Conservation (phyloP, 2,797 vertebrate species). For the Numenius phaeopus region DNA sequence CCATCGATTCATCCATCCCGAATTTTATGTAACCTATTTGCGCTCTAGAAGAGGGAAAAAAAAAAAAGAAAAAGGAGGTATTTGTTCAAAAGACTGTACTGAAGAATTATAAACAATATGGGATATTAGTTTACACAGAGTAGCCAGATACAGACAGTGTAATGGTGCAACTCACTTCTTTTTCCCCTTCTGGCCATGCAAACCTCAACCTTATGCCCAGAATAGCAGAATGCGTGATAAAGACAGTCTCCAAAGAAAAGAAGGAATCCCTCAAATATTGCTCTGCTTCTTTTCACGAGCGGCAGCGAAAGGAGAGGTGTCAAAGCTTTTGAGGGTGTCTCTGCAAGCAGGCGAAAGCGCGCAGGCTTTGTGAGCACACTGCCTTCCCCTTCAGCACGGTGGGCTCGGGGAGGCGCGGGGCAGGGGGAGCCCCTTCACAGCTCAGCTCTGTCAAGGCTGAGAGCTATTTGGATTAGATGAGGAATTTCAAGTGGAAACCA, state of each 20-base stretch:
- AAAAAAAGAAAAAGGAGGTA: neutral
- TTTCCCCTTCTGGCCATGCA: neutral
- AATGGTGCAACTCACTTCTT: neutral
- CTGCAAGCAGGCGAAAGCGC: rapidly evolving
- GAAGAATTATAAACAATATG: neutral
- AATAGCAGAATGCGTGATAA: neutral
- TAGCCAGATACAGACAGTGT: neutral
- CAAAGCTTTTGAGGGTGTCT: rapidly evolving
- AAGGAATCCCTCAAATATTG: neutral
- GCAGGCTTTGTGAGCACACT: rapidly evolving
- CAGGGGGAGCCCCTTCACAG: neutral
- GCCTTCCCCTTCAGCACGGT: rapidly evolving
- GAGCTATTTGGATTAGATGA: slow-evolving; percentile 62
- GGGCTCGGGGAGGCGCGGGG: rapidly evolving
- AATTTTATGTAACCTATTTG: neutral
- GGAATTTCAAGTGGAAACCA: slow-evolving; percentile 71
- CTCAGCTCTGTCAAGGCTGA: neutral
- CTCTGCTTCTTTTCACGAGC: neutral
- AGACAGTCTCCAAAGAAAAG: neutral
- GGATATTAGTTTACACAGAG: neutral
- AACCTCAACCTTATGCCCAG: neutral
- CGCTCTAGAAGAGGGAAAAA: neutral
- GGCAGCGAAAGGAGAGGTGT: neutral
- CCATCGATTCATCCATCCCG: neutral
- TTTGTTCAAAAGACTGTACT: slow-evolving; percentile 1